These are phyloP conservation scores for Catagonus wagneri DNA, from an alignment of 2,113 vertebrate genomes.

Conservation along the genomic window DNA sequence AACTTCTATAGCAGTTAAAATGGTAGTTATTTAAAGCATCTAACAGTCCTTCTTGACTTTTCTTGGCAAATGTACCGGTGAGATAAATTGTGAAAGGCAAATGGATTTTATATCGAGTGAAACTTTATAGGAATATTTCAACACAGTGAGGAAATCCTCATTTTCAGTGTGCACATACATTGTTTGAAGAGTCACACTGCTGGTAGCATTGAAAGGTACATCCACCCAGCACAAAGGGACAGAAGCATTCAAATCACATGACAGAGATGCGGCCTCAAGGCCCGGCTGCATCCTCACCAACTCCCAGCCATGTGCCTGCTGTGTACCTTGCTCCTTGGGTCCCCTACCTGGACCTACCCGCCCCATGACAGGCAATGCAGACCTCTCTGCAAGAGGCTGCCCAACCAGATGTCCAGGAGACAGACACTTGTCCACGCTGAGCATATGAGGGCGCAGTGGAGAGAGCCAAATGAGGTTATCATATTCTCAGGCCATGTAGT, in stretches of 20 bases:
- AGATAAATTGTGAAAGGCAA: neutral
- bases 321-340: rapidly evolving
- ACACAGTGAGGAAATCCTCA: too few relatives aligned
- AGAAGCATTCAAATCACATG: neutral
- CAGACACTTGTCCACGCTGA: too few relatives aligned
- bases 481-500: neutral
- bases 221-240: neutral
- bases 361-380: neutral
- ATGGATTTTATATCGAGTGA: neutral
- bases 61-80: neutral
- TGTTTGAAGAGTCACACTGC: neutral
- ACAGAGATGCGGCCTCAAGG: neutral
- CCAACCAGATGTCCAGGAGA: neutral
- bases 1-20: constrained; percentile 9
- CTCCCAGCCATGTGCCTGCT: neutral
- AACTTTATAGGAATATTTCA: neutral
- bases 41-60: neutral
- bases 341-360: neutral
- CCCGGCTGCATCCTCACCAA: neutral
- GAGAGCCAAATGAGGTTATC: too few relatives aligned
- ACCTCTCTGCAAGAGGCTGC: neutral
- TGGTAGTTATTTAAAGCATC: neutral
- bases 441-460: rapidly evolving
- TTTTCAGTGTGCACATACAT: neutral
- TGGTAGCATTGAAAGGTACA: neutral